Percentiles rank a stretch among this genome's conserved stretches.
These are phyloP conservation scores for Acanthoscelides obtectus DNA, from an alignment of 2,888 invertebrate species.

Conservation along the genomic window DNA sequence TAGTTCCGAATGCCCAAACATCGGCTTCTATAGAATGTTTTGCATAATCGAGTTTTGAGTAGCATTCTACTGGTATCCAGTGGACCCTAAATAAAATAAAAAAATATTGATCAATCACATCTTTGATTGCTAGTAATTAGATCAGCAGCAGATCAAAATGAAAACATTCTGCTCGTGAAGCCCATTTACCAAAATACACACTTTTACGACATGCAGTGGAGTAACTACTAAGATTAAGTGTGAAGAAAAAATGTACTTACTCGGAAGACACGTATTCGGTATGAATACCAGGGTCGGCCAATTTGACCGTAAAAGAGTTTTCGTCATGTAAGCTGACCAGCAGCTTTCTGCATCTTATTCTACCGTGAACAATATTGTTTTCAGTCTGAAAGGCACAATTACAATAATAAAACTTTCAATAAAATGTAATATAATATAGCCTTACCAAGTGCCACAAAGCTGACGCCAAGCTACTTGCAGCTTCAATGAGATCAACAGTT, in stretches of 20 bases:
- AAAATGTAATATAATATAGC: no score
- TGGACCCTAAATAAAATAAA: conserved; percentile 58
- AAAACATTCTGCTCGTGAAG: no score
- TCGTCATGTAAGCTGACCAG: conserved; percentile 71
- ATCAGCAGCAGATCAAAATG: no score
- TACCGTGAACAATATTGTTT: conserved; percentile 77
- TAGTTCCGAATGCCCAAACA: conserved; percentile 89
- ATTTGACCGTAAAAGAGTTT: conserved; percentile 68
- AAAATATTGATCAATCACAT: neutral
- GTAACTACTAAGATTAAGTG: no score
- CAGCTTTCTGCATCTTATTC: conserved; percentile 76
- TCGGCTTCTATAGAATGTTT: conserved; percentile 69
- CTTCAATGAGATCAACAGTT: conserved; percentile 73
- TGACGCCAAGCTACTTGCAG: conserved; percentile 74
- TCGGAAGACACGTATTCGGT: conserved; percentile 58
- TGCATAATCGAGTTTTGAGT: conserved; percentile 63
- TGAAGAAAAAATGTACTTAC: conserved; percentile 55
- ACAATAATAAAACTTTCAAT: no score
- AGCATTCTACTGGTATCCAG: conserved; percentile 87
- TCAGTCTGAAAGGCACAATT: conserved; percentile 55
- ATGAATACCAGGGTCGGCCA: conserved; percentile 77
- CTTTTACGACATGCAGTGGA: no score
- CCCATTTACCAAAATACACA: no score
- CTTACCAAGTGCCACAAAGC: conserved; percentile 81
- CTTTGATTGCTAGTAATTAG: neutral